Evolutionary conservation across 2,113 vertebrate genomes (phyloP), one percentile per base, ranked within the genome.

Genomic region (Neogale vison): DNA sequence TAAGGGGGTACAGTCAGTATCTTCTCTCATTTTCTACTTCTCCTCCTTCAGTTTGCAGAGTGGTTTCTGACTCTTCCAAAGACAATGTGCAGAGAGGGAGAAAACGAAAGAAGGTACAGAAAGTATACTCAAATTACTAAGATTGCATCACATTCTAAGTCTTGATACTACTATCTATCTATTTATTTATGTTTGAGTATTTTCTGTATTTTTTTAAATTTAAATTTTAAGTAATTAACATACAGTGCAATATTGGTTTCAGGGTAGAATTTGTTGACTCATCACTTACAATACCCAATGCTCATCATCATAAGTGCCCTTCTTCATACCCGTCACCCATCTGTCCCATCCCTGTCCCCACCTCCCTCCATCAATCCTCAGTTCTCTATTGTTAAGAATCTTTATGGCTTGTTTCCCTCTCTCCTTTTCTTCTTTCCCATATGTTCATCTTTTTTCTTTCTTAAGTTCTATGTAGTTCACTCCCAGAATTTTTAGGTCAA

Each of bases 21-120:
- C 34, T 76, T 74, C 21, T 86, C 7, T 90, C 24, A 36, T 90
- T 95, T 89, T 97, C 61, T 95, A 21, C 26, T 77, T 57, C 50
- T 81, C 23, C 2, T 77, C 50, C 45, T 39, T 50, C 50, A 72
- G n/a, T 57, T 88, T 96, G 26, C 26, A 63, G 71, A 65, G 50
- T 57, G 18, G 11, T 59, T 94, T 89, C 84, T 81, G 31, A 34
- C 39, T 80, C 42, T 90, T 82, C 42, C 45, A 36, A 59, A 90
- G 85, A 69, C 8, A 42, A 12, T 42, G 29, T 71, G 9, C 11
- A 50, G n/a, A 93, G 10, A 77, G 13, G 14, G 47, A 88, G 88
- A 77, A 72, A 55, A 63, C 42, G 39, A 61, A 55, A 80, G 17
- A 67, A 87, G 21, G 21, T 6, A 31, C 13, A 36, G 36, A 76